Percentiles rank a stretch among this genome's conserved stretches.
These are phyloP conservation scores for Rallus crepitans DNA, from an alignment of 2,797 vertebrate species.

Conservation along the genomic window DNA sequence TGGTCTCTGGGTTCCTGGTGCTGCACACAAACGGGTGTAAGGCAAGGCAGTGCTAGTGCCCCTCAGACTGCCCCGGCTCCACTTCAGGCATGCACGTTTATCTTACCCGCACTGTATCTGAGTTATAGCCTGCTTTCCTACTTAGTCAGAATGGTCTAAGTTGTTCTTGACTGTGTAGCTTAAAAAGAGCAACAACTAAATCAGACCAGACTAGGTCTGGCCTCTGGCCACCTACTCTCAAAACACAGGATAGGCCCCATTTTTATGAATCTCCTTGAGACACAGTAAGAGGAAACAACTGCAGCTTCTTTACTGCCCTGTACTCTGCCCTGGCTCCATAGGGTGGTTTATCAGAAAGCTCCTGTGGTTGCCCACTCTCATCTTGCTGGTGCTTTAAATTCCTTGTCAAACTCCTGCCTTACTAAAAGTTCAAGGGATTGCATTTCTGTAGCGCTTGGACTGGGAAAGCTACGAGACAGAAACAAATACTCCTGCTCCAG, in stretches of 20 bases:
- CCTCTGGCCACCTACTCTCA: background rate
- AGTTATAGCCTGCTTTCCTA: background rate
- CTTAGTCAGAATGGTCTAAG: background rate
- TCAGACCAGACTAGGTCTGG: background rate
- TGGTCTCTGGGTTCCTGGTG: background rate
- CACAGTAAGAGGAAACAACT: background rate
- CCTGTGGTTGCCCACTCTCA: background rate
- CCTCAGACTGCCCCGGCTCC: background rate
- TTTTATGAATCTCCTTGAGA: background rate
- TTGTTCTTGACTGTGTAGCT: background rate
- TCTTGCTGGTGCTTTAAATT: background rate
- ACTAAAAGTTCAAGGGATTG: background rate
- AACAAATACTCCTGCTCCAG: background rate
- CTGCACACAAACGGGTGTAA: background rate
- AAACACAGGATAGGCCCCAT: background rate
- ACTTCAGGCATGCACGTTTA: background rate
- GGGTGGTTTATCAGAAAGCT: background rate
- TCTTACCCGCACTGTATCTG: background rate
- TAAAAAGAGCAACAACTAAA: background rate
- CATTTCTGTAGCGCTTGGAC: background rate
- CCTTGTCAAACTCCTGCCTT: background rate
- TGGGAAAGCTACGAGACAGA: background rate
- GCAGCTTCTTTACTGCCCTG: background rate
- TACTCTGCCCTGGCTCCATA: background rate
- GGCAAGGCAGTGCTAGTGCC: background rate